Evolutionary conservation across 1,140 invertebrate genomes (phyloP), one percentile per base, ranked within the genome.

Genomic region (Dreissena polymorpha): DNA sequence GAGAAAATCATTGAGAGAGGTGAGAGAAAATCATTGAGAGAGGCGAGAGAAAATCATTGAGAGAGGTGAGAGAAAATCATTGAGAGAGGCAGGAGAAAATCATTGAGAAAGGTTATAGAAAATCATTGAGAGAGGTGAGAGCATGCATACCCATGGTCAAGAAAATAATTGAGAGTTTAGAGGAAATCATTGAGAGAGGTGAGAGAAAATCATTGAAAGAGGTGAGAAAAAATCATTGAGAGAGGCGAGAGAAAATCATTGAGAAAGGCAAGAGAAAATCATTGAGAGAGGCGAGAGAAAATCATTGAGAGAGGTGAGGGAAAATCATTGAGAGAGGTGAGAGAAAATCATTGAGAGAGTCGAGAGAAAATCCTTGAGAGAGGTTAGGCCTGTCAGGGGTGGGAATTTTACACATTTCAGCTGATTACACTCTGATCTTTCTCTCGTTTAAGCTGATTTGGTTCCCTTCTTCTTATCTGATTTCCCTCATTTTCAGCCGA

Each of bases 1-100:
- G 77, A 13, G 14, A 39, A 70, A 14, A 29, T 71, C 21, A 67
- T 63, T 21, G 98, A 99, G 87, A 95, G 98, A 91, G 97, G 98
- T 99, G 7, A n/a, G 97, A 98, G 71, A 98, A 98, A 93, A 99
- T 99, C 88, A 96, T 99, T 86, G 98, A 99, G 87, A 95, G 98
- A 91, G 93, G 93, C 93, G 51, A 75, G 78, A 13, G 14, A 39
- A 70, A 14, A 29, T 76, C 21, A 67, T 63, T 21, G 98, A 99
- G 87, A 95, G 98, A 91, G 93, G 93, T 93, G 51, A 73, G 77
- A 13, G 14, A 39, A 70, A 14, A 29, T 76, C 21, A 67, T 63
- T 21, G 98, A 99, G 87, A 95, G 98, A 91, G 93, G 93, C 93
- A 50, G 71, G 77, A 13, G 14, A 39, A 70, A 14, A 29, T 71